Percentiles rank a stretch among this genome's conserved stretches.
phyloP scores from a whole-genome alignment of 64 coral and sea anemone species.

The Actinia tenebrosa region DNA sequence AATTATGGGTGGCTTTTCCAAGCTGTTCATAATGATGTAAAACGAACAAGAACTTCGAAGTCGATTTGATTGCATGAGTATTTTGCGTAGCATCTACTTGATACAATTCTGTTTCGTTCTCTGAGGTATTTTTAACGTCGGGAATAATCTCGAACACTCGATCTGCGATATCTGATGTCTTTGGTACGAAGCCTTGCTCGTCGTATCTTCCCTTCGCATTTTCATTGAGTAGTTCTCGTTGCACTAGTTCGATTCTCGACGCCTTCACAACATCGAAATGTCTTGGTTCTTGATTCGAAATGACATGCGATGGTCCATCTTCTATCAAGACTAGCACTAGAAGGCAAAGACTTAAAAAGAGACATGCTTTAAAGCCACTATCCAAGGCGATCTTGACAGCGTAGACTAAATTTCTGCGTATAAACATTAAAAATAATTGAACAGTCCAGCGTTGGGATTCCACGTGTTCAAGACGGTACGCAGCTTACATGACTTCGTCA shows the following conservation, averaged over 20 bases:
- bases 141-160: conserved; percentile 56
- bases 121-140: not conserved
- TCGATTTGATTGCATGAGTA: not conserved
- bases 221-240: conserved; percentile 20
- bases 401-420: conserved; percentile 1
- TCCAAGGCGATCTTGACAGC: conserved; percentile 5
- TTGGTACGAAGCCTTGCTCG: conserved; percentile 14
- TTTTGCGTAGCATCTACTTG: conserved; percentile 31
- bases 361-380: conserved; percentile 4
- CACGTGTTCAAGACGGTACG: not conserved
- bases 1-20: conserved; percentile 92
- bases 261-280: not conserved
- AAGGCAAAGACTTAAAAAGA: not conserved
- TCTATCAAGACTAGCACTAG: not conserved
- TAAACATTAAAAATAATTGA: conserved; percentile 14
- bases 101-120: conserved; percentile 48
- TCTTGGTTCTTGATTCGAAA: not conserved
- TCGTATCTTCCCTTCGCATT: not conserved
- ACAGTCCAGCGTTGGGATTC: not conserved
- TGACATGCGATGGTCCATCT: not conserved
- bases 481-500: not conserved
- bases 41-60: conserved; percentile 73
- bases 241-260: conserved; percentile 18
- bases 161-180: conserved; percentile 36
- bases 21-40: conserved; percentile 97